phyloP scores from a whole-genome alignment of 2,888 invertebrate genomes.

The Salpingus planirostris region DNA sequence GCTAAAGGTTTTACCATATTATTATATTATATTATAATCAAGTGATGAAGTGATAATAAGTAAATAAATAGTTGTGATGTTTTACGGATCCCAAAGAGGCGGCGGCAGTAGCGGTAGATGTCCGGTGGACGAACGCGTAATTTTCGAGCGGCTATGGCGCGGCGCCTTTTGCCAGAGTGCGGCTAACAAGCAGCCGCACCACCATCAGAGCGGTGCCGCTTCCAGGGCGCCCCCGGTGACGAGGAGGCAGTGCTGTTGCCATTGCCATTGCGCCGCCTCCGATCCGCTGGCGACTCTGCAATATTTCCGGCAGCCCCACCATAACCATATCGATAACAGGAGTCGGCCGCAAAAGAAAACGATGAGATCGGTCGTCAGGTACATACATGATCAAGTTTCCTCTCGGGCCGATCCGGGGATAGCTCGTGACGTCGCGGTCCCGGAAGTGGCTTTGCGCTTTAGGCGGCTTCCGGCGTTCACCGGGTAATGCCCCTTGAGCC shows the following conservation, averaged over 20 bases:
- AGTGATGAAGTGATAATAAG: neutral
- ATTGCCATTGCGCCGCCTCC: conserved; percentile 45
- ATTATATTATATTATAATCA: conserved; percentile 2
- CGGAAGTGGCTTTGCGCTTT: neutral
- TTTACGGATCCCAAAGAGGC: conserved; percentile 13
- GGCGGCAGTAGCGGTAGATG: conserved; percentile 36
- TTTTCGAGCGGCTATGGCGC: conserved; percentile 66
- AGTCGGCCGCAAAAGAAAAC: conserved; percentile 41
- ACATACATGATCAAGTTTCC: no score
- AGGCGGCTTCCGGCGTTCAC: no score
- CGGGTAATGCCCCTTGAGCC: no score
- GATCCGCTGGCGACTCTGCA: conserved; percentile 25
- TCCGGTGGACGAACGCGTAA: conserved; percentile 51
- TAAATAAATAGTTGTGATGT: conserved; percentile 10
- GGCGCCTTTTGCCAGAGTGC: conserved; percentile 44
- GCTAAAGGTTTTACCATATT: neutral
- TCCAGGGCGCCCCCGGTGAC: conserved; percentile 8
- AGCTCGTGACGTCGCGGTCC: no score
- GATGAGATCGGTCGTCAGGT: conserved; percentile 60
- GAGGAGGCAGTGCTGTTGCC: conserved; percentile 35
- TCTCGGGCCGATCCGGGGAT: no score
- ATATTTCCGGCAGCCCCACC: neutral
- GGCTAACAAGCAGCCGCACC: conserved; percentile 23
- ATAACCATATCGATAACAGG: no score
- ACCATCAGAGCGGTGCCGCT: conserved; percentile 5